Evolutionary conservation across 2,888 invertebrate species (phyloP), one percentile per base, ranked within the genome.

Genomic region (Drosophila formosana): DNA sequence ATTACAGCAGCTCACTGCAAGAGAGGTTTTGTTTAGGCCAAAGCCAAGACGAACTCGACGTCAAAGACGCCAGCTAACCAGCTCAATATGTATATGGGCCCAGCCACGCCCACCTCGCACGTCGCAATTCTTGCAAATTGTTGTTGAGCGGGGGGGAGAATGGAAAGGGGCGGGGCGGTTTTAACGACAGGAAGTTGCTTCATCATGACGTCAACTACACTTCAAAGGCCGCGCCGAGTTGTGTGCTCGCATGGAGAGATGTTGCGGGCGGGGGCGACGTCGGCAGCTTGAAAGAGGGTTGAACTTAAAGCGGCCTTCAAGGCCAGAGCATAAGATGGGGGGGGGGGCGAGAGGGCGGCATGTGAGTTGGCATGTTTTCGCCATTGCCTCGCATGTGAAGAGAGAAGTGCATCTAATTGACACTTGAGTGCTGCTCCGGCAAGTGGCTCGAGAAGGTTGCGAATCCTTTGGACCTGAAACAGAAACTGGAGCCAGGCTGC

Each of bases 381-480:
- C 34, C 70, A 55, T 49, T 67, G 60, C 55, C 53, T 28, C 11
- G 37, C 51, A 57, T 63, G 52, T 64, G 62, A 67, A 63, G 69
- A 67, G 69, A 67, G 80, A 87, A 87, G 82, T 82, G 82, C 82
- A 82, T 84, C 85, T 82, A 82, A 87, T 87, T 82, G 82, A 87
- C 85, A 82, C 82, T 87, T 67, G 82, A 82, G 84, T 64, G 73
- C 67, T 78, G 75, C 77, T 69, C 43, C 66, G 80, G 70, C 78
- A 79, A 79, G 78, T 80, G 78, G 81, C 70, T 71, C 56, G 52
- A 70, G 73, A 57, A 62, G 72, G 72, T 67, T 83, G 71, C 37
- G 60, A 75, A 75, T 64, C 75, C 71, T 51, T 68, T 74, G 68
- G 62, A 67, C 53, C 46, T 57, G 57, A 57, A 57, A 47, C 26